A percentile compares a stretch with the other conserved stretches of the same genome.
Conservation (phyloP, 2,797 vertebrate species). For the Geotria australis region DNA sequence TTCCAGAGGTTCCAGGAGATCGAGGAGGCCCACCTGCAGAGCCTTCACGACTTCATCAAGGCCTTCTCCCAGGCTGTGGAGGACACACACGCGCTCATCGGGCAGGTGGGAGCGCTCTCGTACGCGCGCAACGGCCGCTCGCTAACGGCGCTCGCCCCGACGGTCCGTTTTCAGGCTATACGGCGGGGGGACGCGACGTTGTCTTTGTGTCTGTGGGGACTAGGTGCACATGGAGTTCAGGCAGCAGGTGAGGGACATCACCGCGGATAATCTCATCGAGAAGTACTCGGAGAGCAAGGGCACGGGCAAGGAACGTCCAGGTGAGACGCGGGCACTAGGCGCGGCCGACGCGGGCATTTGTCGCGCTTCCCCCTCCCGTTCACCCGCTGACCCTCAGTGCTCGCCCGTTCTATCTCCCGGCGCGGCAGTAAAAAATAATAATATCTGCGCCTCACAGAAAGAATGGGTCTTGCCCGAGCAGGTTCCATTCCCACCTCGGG, state of each 20-base stretch:
- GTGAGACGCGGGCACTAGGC: slow-evolving; percentile 18
- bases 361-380: too few species aligned
- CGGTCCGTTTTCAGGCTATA: too few species aligned
- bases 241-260: slow-evolving; percentile 76
- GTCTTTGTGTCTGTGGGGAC: not conserved
- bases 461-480: too few species aligned
- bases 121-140: too few species aligned
- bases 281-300: slow-evolving; percentile 58
- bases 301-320: slow-evolving; percentile 49
- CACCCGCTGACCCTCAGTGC: too few species aligned
- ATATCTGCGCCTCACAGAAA: too few species aligned
- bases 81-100: slow-evolving; percentile 78
- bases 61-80: slow-evolving; percentile 65
- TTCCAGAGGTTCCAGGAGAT: slow-evolving; percentile 57
- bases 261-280: slow-evolving; percentile 40
- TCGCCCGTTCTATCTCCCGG: too few species aligned
- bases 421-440: too few species aligned
- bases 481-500: too few species aligned
- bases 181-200: too few species aligned
- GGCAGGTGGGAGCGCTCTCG: slow-evolving; percentile 30
- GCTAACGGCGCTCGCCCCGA: too few species aligned
- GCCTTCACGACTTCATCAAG: slow-evolving; percentile 66
- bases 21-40: slow-evolving; percentile 44
- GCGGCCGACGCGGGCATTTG: too few species aligned
- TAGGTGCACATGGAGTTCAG: slow-evolving; percentile 89